phyloP scores from a whole-genome alignment of 1,140 invertebrate species.

The Leptopilina clavipes region DNA sequence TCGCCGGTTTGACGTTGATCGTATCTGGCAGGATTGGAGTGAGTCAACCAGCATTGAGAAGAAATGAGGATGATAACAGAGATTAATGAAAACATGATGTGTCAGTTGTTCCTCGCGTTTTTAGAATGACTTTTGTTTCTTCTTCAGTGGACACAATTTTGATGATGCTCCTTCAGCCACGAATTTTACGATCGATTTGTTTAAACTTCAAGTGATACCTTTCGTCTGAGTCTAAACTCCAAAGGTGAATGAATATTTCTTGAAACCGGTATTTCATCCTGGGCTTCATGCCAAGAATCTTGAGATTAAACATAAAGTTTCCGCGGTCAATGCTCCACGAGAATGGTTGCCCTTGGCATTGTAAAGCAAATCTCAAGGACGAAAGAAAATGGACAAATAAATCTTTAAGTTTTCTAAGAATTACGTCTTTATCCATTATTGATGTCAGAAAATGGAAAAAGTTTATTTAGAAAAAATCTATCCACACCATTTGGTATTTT shows the following conservation, averaged over 20 bases:
- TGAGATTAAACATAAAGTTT: not conserved
- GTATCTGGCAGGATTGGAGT: slow-evolving; percentile 65
- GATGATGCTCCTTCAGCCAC: slow-evolving; percentile 23
- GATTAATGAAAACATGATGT: slow-evolving; percentile 46
- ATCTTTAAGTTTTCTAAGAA: no score
- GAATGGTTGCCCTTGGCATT: slow-evolving; percentile 6
- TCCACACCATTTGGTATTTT: no score
- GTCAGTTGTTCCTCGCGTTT: not conserved
- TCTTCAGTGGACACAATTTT: slow-evolving; percentile 44
- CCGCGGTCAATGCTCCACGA: slow-evolving; percentile 19
- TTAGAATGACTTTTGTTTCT: not conserved
- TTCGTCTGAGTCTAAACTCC: slow-evolving; percentile 20
- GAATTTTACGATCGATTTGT: slow-evolving; percentile 12
- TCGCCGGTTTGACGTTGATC: slow-evolving; percentile 86
- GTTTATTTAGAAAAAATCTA: no score
- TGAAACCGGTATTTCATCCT: slow-evolving; percentile 54
- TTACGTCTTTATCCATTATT: no score
- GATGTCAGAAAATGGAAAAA: no score
- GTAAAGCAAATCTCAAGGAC: slow-evolving; percentile 2
- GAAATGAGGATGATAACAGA: slow-evolving; percentile 42
- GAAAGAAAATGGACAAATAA: not conserved
- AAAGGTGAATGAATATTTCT: slow-evolving; percentile 31
- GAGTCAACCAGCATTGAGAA: slow-evolving; percentile 17
- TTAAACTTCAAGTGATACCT: slow-evolving; percentile 34
- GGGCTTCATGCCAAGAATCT: slow-evolving; percentile 33